Conservation (phyloP, 2,888 invertebrate genomes). For the Drosophila diplacantha region DNA sequence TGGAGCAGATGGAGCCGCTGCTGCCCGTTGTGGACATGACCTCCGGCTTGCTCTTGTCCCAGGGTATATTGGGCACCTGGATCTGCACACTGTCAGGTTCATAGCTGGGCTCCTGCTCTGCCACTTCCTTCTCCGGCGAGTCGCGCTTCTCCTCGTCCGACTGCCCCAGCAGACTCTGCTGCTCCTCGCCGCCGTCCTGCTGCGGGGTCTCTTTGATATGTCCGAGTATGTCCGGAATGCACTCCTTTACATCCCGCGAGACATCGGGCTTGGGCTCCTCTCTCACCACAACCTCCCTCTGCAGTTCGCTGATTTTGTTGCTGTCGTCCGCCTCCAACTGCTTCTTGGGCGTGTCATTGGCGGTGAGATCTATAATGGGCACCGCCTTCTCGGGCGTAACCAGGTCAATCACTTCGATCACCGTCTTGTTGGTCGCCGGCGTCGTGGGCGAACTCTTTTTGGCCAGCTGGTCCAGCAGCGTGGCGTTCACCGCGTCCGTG, state of each 20-base stretch:
- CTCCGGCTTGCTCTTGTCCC: constrained; percentile 80
- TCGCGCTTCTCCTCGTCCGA: constrained; percentile 75
- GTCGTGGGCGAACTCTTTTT: constrained; percentile 63
- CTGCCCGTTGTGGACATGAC: constrained; percentile 67
- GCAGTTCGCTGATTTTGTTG: constrained; percentile 73
- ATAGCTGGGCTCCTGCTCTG: constrained; percentile 46
- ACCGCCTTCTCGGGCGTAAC: constrained; percentile 75
- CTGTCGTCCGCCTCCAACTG: constrained; percentile 48
- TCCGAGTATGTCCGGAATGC: constrained; percentile 76
- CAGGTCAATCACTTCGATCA: constrained; percentile 76
- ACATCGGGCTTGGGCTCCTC: constrained; percentile 73
- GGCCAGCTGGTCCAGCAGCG: constrained; percentile 71
- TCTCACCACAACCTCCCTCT: constrained; percentile 55
- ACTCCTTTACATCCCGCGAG: constrained; percentile 74
- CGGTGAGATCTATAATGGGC: constrained; percentile 72
- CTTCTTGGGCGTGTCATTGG: constrained; percentile 68
- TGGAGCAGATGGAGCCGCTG: constrained; percentile 74
- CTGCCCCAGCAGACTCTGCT: constrained; percentile 59
- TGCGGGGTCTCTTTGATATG: constrained; percentile 60
- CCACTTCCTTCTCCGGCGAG: constrained; percentile 69
- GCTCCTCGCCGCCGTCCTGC: constrained; percentile 47
- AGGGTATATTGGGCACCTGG: constrained; percentile 80
- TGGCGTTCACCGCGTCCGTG: constrained; percentile 75
- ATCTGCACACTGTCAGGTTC: constrained; percentile 79
- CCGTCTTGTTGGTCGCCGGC: constrained; percentile 66